Conservation (phyloP, 1,140 invertebrate species). For the Cherax quadricarinatus region DNA sequence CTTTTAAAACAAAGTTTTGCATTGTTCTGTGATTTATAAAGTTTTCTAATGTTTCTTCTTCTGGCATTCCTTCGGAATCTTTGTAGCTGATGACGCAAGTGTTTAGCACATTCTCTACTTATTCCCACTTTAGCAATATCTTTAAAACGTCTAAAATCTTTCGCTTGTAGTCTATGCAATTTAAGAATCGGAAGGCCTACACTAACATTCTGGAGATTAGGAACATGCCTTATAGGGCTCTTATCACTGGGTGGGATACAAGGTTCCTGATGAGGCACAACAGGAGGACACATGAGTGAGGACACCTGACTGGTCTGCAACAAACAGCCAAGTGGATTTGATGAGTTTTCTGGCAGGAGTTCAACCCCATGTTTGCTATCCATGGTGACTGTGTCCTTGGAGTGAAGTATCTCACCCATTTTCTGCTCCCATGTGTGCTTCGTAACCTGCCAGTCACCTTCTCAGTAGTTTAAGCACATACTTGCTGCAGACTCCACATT, state of each 20-base stretch:
- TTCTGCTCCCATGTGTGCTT: neutral
- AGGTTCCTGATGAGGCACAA: neutral
- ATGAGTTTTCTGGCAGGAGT: neutral
- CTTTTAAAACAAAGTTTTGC: neutral
- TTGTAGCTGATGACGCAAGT: neutral
- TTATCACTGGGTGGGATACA: neutral
- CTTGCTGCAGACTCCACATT: neutral
- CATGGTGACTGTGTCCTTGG: neutral
- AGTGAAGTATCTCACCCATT: neutral
- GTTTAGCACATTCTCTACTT: neutral
- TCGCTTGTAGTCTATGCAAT: neutral
- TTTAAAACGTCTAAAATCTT: neutral
- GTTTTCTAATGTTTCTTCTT: neutral
- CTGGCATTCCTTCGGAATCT: neutral
- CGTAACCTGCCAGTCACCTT: neutral
- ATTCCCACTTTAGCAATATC: neutral
- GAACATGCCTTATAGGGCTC: neutral
- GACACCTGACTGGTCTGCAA: neutral
- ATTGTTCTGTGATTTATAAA: neutral
- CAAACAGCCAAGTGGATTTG: neutral
- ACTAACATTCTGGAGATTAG: neutral
- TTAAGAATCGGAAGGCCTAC: neutral
- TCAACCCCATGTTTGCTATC: neutral
- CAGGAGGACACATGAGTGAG: neutral
- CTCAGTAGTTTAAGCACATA: neutral